These are phyloP conservation scores for Arrhopalites spinosus DNA, from an alignment of 2,888 invertebrate genomes.

Conservation along the genomic window DNA sequence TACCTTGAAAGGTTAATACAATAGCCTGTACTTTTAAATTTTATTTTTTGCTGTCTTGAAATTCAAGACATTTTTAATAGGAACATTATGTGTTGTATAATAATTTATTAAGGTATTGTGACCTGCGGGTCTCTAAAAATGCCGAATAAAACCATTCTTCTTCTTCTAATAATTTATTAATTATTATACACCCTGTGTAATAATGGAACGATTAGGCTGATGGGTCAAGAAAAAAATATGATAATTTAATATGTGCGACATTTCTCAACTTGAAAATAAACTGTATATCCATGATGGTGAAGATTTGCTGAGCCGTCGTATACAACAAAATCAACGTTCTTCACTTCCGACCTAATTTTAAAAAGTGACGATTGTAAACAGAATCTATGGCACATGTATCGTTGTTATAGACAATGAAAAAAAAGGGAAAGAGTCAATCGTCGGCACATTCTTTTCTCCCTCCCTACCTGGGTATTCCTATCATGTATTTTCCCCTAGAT, in stretches of 20 bases:
- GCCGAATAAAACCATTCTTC: too few species aligned
- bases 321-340: not conserved
- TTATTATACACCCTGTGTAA: too few species aligned
- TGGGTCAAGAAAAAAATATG: not conserved
- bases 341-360: slow-evolving; percentile 8
- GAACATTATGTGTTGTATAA: not conserved
- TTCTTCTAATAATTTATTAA: too few species aligned
- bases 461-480: not conserved
- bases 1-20: too few species aligned
- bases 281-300: too few species aligned
- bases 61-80: not conserved
- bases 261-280: too few species aligned
- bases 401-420: not conserved
- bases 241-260: not conserved
- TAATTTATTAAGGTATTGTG: not conserved
- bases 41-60: not conserved
- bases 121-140: too few species aligned
- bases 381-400: not conserved
- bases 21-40: too few species aligned
- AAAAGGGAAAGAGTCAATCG: not conserved
- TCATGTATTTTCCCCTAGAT: not conserved
- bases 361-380: not conserved
- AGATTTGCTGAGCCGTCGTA: not conserved
- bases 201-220: not conserved
- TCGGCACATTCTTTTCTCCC: not conserved